phyloP scores from a whole-genome alignment of 2,113 vertebrate genomes.

The Shinisaurus crocodilurus region DNA sequence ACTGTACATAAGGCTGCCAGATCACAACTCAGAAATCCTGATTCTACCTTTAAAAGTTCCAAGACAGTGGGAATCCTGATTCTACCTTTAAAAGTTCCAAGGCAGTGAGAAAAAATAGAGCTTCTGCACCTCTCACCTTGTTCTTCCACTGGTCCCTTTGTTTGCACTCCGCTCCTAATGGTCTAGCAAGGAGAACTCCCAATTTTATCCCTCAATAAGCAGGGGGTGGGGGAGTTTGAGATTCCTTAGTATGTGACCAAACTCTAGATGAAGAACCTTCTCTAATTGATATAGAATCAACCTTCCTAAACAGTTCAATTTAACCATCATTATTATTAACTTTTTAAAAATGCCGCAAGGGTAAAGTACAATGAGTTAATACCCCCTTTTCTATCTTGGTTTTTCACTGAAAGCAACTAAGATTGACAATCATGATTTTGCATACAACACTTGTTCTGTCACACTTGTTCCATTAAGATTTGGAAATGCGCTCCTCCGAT shows the following conservation, averaged over 20 bases:
- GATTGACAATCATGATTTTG: neutral
- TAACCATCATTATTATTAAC: neutral
- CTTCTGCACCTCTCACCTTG: neutral
- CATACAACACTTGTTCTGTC: neutral
- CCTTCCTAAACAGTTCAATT: neutral
- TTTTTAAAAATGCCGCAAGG: neutral
- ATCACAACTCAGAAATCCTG: neutral
- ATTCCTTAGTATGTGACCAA: neutral
- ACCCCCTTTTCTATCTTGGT: neutral
- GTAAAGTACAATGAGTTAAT: neutral
- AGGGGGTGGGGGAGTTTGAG: neutral
- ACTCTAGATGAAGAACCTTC: neutral
- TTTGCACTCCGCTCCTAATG: neutral
- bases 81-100: neutral
- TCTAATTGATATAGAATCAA: neutral
- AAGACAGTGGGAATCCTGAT: neutral
- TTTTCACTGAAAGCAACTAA: neutral
- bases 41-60: neutral
- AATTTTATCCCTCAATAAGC: neutral
- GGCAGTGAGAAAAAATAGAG: neutral
- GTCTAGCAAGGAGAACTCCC: neutral
- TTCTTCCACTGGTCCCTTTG: neutral
- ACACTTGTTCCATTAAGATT: neutral
- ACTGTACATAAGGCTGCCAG: neutral
- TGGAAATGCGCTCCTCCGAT: neutral